Conservation (phyloP, 2,797 vertebrate species). For the Limosa lapponica region DNA sequence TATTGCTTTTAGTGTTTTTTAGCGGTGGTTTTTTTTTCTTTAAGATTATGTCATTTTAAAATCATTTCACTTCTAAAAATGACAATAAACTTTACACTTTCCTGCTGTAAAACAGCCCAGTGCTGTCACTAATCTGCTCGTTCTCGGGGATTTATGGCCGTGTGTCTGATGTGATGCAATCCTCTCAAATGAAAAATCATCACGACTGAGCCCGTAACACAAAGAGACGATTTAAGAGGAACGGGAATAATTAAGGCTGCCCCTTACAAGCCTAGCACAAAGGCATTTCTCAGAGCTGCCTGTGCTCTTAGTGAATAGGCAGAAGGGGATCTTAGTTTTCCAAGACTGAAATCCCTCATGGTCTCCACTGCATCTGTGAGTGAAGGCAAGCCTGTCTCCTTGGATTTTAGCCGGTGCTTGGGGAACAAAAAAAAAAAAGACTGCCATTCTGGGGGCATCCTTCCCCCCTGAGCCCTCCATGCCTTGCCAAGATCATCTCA, state of each 20-base stretch:
- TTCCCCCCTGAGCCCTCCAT: background rate
- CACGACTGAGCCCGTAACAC: constrained; percentile 39
- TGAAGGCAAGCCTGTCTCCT: background rate
- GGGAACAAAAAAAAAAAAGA: background rate
- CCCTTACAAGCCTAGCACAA: constrained; percentile 62
- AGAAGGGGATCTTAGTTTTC: constrained; percentile 43
- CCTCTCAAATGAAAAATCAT: constrained; percentile 69
- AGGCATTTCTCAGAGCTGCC: constrained; percentile 59
- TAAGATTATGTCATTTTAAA: constrained; percentile 54
- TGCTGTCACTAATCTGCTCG: constrained; percentile 16
- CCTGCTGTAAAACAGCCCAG: constrained; percentile 58
- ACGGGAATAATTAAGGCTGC: constrained; percentile 56
- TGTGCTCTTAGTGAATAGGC: constrained; percentile 35
- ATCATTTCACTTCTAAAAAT: constrained; percentile 57
- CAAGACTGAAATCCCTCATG: constrained; percentile 20
- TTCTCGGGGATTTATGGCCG: constrained; percentile 45
- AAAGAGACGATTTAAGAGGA: constrained; percentile 72
- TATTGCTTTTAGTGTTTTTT: background rate
- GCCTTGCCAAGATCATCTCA: background rate
- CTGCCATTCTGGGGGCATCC: background rate
- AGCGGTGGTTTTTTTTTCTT: background rate
- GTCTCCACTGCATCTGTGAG: background rate
- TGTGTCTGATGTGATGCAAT: constrained; percentile 61
- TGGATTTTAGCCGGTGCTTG: background rate
- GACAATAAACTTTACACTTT: constrained; percentile 66